These are phyloP conservation scores for Drosophila rellima DNA, from an alignment of 2,888 invertebrate genomes.

Conservation along the genomic window DNA sequence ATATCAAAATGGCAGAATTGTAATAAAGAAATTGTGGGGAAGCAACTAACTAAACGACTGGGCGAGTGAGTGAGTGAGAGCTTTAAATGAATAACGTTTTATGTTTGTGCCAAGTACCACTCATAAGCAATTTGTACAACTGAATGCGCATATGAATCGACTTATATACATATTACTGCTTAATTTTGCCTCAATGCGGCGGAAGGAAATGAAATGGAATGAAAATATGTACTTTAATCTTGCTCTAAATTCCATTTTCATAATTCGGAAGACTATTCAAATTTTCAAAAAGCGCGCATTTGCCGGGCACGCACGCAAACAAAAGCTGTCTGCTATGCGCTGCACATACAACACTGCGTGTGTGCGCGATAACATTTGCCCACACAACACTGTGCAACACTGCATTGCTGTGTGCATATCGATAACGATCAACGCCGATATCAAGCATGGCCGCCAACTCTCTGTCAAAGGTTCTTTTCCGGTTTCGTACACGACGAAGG, in stretches of 20 bases:
- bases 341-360: conserved; percentile 35
- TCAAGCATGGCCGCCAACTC: conserved; percentile 48
- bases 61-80: conserved; percentile 52
- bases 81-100: conserved; percentile 70
- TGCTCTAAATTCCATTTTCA: not conserved
- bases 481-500: conserved; percentile 85
- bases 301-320: not conserved
- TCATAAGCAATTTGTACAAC: conserved; percentile 64
- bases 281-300: conserved; percentile 36
- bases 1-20: conserved; percentile 70
- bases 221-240: conserved; percentile 1
- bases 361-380: conserved; percentile 9
- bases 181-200: conserved; percentile 16
- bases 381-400: conserved; percentile 34
- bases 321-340: conserved; percentile 36
- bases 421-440: conserved; percentile 41
- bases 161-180: conserved; percentile 4
- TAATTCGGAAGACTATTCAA: not conserved
- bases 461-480: conserved; percentile 84
- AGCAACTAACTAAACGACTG: conserved; percentile 68
- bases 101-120: conserved; percentile 70
- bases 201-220: conserved; percentile 49
- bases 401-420: conserved; percentile 31
- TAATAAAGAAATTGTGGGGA: conserved; percentile 71
- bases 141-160: conserved; percentile 49